Evolutionary conservation across 1,140 invertebrate species (phyloP).

Genomic region (Pectinophora gossypiella): DNA sequence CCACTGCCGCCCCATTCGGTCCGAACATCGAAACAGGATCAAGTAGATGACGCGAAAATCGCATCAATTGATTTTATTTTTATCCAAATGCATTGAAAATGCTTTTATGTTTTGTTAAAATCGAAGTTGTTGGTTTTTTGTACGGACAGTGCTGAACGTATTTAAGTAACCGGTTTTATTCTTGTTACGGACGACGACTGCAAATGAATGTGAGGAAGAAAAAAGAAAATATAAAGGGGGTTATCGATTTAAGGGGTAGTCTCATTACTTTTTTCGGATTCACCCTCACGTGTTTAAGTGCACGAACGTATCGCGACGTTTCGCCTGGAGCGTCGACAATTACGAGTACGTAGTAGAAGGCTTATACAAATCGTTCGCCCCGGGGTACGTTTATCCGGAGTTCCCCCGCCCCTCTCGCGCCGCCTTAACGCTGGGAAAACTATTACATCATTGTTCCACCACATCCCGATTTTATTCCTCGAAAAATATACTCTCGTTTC

Average conservation of each 20-base stretch:
- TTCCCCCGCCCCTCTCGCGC: background rate
- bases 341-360: constrained; percentile 62
- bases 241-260: constrained; percentile 34
- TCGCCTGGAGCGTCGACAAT: constrained; percentile 60
- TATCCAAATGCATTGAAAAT: background rate
- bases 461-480: constrained; percentile 34
- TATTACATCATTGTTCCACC: constrained; percentile 42
- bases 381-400: constrained; percentile 57
- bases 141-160: background rate
- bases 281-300: constrained; percentile 46
- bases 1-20: constrained; percentile 44
- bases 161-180: background rate
- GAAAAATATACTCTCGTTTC: constrained; percentile 34
- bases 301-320: constrained; percentile 31
- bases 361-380: constrained; percentile 70
- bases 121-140: background rate
- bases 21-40: constrained; percentile 60
- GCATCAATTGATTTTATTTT: constrained; percentile 34
- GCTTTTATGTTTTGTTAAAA: background rate
- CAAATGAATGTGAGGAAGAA: constrained; percentile 9
- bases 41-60: constrained; percentile 57
- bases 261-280: constrained; percentile 51
- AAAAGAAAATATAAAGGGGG: constrained; percentile 17
- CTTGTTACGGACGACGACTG: background rate
- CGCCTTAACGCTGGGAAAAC: constrained; percentile 34